Conservation (phyloP, 2,888 invertebrate genomes). For the Noctua fimbriata region DNA sequence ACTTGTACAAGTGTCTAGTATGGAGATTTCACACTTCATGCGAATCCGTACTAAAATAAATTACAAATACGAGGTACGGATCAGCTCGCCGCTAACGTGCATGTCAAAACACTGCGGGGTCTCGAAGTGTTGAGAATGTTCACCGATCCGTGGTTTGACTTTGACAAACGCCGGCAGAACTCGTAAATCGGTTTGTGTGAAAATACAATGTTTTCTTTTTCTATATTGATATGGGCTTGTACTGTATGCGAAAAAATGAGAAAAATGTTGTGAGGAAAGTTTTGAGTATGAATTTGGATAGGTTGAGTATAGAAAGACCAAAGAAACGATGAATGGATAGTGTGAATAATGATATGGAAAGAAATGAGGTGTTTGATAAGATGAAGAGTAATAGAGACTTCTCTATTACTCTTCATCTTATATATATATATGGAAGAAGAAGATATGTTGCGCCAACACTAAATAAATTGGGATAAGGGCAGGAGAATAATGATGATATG, state of each 20-base stretch:
- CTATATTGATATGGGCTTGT: neutral
- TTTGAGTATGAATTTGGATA: neutral
- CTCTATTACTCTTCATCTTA: too few species aligned
- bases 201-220: neutral
- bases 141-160: constrained; percentile 4
- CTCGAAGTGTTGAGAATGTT: constrained; percentile 16
- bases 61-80: neutral
- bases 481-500: neutral
- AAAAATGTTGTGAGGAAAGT: too few species aligned
- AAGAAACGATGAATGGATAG: neutral
- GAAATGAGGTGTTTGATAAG: neutral
- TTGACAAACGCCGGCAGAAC: constrained; percentile 10
- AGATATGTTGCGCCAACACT: neutral
- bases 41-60: constrained; percentile 5
- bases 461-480: neutral
- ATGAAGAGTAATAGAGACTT: neutral
- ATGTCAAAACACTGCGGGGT: constrained; percentile 40
- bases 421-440: neutral
- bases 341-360: neutral
- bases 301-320: too few species aligned
- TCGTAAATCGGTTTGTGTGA: constrained; percentile 23
- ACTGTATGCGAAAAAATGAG: neutral
- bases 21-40: constrained; percentile 18
- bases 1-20: constrained; percentile 19
- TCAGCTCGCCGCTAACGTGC: neutral